phyloP scores from a whole-genome alignment of 2,113 vertebrate species.

The Ammodytes marinus region DNA sequence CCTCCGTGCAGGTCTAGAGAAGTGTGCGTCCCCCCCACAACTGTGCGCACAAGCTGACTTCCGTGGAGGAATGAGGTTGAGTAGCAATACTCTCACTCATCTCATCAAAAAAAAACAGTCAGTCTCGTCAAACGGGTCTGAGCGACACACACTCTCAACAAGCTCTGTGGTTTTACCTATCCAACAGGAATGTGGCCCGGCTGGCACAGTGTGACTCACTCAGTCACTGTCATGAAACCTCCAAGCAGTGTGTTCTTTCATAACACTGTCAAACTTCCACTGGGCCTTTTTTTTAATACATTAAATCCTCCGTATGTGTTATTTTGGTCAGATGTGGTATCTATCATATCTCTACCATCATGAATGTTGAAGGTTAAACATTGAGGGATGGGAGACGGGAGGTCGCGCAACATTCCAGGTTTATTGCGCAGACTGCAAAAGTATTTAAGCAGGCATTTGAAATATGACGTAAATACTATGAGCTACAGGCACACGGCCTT shows the following conservation, averaged over 20 bases:
- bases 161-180: constrained; percentile 14
- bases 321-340: too few species aligned
- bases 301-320: background rate
- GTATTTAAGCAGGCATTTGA: constrained; percentile 46
- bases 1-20: background rate
- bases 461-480: constrained; percentile 35
- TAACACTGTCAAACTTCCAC: background rate
- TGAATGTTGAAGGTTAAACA: constrained; percentile 1
- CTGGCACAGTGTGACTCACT: constrained; percentile 57
- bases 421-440: constrained; percentile 24
- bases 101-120: constrained; percentile 59
- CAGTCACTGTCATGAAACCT: constrained; percentile 57
- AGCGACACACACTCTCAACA: constrained; percentile 39
- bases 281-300: background rate
- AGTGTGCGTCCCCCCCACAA: constrained; percentile 12
- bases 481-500: background rate
- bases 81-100: constrained; percentile 47
- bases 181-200: constrained; percentile 77
- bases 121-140: constrained; percentile 80
- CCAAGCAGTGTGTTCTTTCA: background rate
- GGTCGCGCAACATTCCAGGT: constrained; percentile 59
- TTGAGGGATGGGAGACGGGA: background rate
- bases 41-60: constrained; percentile 42
- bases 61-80: constrained; percentile 64
- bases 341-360: background rate